These are phyloP conservation scores for Cichladusa arquata DNA, from an alignment of 2,113 vertebrate species.

Conservation along the genomic window DNA sequence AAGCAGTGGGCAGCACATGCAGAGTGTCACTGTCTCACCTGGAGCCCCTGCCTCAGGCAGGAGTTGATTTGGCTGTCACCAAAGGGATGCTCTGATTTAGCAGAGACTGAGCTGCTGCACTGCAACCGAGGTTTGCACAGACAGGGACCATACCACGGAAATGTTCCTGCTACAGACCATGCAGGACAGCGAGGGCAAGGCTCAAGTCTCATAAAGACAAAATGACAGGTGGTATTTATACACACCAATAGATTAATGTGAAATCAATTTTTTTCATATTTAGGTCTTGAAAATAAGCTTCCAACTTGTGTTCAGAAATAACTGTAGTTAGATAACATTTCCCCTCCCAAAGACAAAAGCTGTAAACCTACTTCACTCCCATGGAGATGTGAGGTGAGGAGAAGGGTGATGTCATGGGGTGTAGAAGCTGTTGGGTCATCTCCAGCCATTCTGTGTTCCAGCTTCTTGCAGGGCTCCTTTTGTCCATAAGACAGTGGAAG, in stretches of 20 bases:
- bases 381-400: fast-evolving
- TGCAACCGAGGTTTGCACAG: not conserved
- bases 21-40: not conserved
- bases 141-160: fast-evolving
- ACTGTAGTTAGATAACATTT: not conserved
- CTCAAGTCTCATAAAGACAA: not conserved
- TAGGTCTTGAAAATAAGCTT: not conserved
- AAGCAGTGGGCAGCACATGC: not conserved
- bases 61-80: not conserved
- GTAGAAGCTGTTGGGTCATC: not conserved
- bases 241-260: not conserved
- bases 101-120: not conserved
- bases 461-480: not conserved
- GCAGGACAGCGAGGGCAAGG: not conserved
- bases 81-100: not conserved
- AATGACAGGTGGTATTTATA: not conserved
- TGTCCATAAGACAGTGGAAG: not conserved
- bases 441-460: not conserved
- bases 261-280: not conserved
- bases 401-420: not conserved
- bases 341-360: not conserved
- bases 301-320: not conserved
- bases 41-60: not conserved
- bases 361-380: not conserved
- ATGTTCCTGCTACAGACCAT: not conserved